Conservation (phyloP, 2,113 vertebrate species). For the Papio anubis region DNA sequence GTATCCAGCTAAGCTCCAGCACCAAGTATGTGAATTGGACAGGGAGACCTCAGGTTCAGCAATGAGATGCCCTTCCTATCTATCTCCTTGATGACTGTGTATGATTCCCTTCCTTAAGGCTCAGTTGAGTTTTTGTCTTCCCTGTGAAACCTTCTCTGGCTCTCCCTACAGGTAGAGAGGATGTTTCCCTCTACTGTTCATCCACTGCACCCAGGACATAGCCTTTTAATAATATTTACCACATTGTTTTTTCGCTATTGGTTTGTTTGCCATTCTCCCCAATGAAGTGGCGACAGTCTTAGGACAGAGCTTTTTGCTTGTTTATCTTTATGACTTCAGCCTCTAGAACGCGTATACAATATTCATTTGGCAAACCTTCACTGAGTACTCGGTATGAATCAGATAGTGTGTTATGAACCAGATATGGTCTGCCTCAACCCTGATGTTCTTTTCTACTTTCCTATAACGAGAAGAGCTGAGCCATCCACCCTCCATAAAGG, state of each 20-base stretch:
- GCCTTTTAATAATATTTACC: neutral
- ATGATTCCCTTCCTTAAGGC: neutral
- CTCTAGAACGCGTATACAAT: neutral
- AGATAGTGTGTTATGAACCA: neutral
- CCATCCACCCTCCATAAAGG: neutral
- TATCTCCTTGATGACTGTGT: neutral
- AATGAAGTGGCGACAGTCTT: neutral
- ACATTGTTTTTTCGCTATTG: neutral
- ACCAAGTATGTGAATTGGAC: neutral
- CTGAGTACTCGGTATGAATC: neutral
- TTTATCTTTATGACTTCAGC: neutral
- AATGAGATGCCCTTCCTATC: neutral
- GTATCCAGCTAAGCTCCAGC: neutral
- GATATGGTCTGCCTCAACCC: no score
- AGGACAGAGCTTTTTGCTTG: neutral
- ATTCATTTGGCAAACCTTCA: neutral
- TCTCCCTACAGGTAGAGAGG: neutral
- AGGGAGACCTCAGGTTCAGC: accelerated
- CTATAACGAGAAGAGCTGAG: neutral
- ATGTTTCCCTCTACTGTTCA: neutral
- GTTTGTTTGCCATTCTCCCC: neutral
- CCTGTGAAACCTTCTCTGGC: neutral
- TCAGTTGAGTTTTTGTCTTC: neutral
- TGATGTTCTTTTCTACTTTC: neutral
- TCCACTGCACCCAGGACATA: no score